These are phyloP conservation scores for Peromyscus nudipes DNA, from an alignment of 2,797 vertebrate species.

Conservation along the genomic window DNA sequence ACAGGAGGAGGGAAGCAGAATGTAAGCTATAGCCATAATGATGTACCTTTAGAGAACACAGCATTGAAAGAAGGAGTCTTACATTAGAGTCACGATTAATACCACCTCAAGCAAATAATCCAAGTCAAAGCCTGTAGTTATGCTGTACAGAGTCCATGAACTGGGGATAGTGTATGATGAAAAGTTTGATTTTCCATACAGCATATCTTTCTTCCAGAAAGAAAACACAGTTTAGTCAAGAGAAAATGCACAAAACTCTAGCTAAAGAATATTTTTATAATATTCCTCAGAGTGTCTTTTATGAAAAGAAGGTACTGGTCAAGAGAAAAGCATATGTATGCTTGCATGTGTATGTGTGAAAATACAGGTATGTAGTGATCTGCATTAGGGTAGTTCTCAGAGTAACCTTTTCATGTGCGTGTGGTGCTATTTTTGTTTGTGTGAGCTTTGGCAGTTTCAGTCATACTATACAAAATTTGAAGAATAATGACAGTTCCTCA, in stretches of 20 bases:
- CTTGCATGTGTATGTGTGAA: not conserved
- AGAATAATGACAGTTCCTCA: not conserved
- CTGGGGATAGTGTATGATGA: no score
- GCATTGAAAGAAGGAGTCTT: not conserved
- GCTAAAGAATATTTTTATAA: not conserved
- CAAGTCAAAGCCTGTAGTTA: no score
- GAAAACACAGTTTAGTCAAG: not conserved
- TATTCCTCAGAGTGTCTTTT: not conserved
- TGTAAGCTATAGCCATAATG: not conserved
- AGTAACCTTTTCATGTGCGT: not conserved
- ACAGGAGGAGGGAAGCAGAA: fast-evolving
- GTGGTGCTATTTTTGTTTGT: not conserved
- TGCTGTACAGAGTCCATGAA: not conserved
- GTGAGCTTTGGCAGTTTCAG: not conserved
- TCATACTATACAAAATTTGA: not conserved
- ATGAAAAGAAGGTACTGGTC: no score
- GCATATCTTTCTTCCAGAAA: not conserved
- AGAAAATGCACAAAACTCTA: not conserved
- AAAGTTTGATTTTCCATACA: not conserved
- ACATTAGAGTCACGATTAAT: no score
- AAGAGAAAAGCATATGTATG: not conserved
- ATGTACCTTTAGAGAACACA: no score
- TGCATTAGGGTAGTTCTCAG: not conserved
- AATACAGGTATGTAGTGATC: not conserved
- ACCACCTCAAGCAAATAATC: not conserved